Conservation (phyloP, 2,888 invertebrate genomes). For the Folsomia manolachei region DNA sequence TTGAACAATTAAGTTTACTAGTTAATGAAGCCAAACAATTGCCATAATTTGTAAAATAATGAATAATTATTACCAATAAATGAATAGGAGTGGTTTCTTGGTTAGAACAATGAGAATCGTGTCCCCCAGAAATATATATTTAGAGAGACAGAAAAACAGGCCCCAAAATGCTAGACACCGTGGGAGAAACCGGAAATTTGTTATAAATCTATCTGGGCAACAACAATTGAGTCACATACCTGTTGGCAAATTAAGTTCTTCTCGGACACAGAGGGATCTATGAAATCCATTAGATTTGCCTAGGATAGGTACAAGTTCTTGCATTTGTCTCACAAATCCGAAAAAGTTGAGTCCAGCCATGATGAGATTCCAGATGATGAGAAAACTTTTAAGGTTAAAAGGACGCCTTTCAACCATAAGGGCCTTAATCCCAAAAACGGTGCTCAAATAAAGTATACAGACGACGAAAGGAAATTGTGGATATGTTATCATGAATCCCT, state of each 20-base stretch:
- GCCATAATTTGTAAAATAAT: too few relatives aligned
- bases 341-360: constrained; percentile 34
- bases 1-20: too few relatives aligned
- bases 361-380: constrained; percentile 30
- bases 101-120: constrained; percentile 37
- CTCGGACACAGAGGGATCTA: constrained; percentile 38
- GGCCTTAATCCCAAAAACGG: constrained; percentile 32
- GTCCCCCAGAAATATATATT: constrained; percentile 37
- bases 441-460: constrained; percentile 26
- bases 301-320: constrained; percentile 29
- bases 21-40: too few relatives aligned
- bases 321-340: constrained; percentile 36
- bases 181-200: too few relatives aligned
- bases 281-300: constrained; percentile 35
- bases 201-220: too few relatives aligned
- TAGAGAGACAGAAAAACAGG: constrained; percentile 35
- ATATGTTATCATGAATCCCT: constrained; percentile 36
- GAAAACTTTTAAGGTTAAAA: constrained; percentile 20
- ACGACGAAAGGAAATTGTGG: constrained; percentile 34
- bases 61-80: too few relatives aligned
- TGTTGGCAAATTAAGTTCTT: constrained; percentile 36
- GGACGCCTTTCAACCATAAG: constrained; percentile 31
- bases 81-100: constrained; percentile 38
- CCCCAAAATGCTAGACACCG: constrained; percentile 38
- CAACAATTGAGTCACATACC: too few relatives aligned